A percentile compares a stretch with the other conserved stretches of the same genome.
Evolutionary conservation across 1,140 invertebrate genomes (phyloP).

Genomic region (Brachionus plicatilis): DNA sequence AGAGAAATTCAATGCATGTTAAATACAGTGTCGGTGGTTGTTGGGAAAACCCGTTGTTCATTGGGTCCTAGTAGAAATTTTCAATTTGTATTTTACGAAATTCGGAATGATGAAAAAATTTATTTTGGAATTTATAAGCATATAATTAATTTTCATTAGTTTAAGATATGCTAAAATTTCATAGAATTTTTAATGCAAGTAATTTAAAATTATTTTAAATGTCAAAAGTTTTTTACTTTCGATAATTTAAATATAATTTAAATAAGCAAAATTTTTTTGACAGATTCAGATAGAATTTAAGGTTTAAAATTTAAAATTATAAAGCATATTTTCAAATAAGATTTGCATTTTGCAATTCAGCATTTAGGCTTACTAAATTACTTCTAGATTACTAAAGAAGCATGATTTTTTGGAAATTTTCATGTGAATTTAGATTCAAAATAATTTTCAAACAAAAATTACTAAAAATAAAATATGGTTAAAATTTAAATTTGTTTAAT

Average conservation of each 20-base stretch:
- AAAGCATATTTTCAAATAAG: no score
- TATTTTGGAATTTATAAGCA: not conserved
- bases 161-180: not conserved
- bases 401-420: no score
- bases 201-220: not conserved
- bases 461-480: no score
- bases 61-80: not conserved
- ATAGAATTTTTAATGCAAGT: not conserved
- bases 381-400: no score
- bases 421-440: no score
- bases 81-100: not conserved
- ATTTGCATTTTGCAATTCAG: no score
- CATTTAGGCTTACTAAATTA: no score
- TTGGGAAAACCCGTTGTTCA: not conserved
- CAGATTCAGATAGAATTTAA: no score
- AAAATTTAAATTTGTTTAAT: no score
- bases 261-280: no score
- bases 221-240: not conserved
- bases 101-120: not conserved
- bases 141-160: not conserved
- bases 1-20: not conserved
- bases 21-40: not conserved
- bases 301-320: no score
- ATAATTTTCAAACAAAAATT: no score
- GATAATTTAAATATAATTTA: not conserved